A percentile compares a stretch with the other conserved stretches of the same genome.
Evolutionary conservation across 2,113 vertebrate genomes (phyloP).

Genomic region (Plestiodon gilberti): DNA sequence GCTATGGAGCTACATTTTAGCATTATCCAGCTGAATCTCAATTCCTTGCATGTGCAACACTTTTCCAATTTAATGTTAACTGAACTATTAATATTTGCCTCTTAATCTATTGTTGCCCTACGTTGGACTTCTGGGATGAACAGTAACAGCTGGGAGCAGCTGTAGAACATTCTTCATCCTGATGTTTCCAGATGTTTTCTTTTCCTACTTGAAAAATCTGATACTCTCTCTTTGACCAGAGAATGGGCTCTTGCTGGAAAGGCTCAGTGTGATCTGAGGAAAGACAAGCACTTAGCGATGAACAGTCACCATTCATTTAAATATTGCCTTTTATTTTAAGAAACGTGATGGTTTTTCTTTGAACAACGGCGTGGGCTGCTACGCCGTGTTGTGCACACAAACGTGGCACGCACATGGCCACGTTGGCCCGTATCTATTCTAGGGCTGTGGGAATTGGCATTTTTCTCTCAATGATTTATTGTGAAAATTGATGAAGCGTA

Average conservation of each 20-base stretch:
- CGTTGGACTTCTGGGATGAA: no score
- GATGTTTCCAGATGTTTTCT: no score
- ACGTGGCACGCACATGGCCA: background rate
- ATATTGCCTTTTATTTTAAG: background rate
- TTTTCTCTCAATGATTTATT: conserved; percentile 12
- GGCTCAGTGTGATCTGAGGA: no score
- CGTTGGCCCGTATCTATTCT: background rate
- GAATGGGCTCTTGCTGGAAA: no score
- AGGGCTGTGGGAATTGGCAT: background rate
- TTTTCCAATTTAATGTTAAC: background rate
- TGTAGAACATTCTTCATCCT: no score
- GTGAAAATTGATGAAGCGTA: background rate
- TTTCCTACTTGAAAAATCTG: no score
- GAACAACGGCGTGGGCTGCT: no score
- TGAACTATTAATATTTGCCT: no score
- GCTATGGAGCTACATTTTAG: background rate
- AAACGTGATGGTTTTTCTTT: no score
- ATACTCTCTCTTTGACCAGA: no score
- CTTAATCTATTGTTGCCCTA: no score
- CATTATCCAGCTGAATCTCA: background rate
- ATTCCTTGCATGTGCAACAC: background rate
- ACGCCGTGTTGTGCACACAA: background rate
- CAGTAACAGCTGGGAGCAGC: no score
- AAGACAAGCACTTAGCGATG: background rate
- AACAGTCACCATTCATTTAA: background rate